Evolutionary conservation across 2,888 invertebrate genomes (phyloP).

Genomic region (Apodemia mormo): DNA sequence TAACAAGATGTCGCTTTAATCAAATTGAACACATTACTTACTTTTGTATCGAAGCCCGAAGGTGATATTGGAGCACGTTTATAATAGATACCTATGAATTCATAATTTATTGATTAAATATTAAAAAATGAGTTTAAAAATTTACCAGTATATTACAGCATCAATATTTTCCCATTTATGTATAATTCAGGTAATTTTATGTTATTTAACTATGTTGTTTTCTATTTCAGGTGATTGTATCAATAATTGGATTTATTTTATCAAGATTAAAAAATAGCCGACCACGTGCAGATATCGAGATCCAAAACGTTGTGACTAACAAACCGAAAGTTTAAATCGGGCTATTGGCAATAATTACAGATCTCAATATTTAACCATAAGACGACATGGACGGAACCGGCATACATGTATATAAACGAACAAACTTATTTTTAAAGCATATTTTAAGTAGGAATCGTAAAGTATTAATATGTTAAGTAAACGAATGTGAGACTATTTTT

Average conservation of each 20-base stretch:
- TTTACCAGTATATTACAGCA: too few relatives aligned
- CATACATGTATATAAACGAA: slow-evolving; percentile 27
- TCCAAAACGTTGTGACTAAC: too few relatives aligned
- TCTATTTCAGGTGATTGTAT: slow-evolving; percentile 13
- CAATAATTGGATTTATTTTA: slow-evolving; percentile 17
- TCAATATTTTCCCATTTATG: too few relatives aligned
- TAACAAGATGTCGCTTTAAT: too few relatives aligned
- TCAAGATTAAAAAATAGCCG: background rate
- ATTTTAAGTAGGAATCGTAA: slow-evolving; percentile 41
- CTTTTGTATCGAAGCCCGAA: too few relatives aligned
- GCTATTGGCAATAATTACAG: background rate
- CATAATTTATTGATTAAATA: too few relatives aligned
- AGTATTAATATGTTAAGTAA: slow-evolving; percentile 33
- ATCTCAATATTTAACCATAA: slow-evolving; percentile 26
- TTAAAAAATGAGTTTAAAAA: too few relatives aligned
- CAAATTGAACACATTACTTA: too few relatives aligned
- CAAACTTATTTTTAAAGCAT: slow-evolving; percentile 31
- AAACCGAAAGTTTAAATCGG: slow-evolving; percentile 1
- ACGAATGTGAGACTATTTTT: slow-evolving; percentile 37
- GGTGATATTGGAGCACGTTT: too few relatives aligned
- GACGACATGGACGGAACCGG: slow-evolving; percentile 9
- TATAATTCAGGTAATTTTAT: background rate
- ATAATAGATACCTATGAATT: too few relatives aligned
- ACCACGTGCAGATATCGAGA: background rate
- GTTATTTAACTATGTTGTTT: background rate